These are phyloP conservation scores for Drosophila melanogaster DNA, from an alignment of 1,140 invertebrate genomes.

Conservation along the genomic window DNA sequence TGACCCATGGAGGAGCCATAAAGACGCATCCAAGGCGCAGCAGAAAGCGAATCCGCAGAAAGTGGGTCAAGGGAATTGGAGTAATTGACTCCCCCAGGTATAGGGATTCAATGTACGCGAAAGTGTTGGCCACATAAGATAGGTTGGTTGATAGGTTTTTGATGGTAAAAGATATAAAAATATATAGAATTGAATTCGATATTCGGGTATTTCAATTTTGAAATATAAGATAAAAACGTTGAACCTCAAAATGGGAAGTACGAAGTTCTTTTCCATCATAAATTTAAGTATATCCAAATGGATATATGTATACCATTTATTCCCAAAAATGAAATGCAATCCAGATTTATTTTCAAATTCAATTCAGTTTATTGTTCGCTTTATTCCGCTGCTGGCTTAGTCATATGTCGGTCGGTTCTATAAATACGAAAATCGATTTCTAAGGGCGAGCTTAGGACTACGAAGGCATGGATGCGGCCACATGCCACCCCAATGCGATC, in stretches of 20 bases:
- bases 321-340: neutral
- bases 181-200: too few species aligned
- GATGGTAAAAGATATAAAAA: too few species aligned
- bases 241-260: too few species aligned
- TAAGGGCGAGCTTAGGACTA: slow-evolving; percentile 21
- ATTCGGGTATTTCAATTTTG: too few species aligned
- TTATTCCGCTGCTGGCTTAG: slow-evolving; percentile 31
- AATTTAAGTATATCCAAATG: too few species aligned
- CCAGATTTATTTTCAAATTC: slow-evolving; percentile 18
- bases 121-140: too few species aligned
- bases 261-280: too few species aligned
- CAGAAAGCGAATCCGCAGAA: neutral
- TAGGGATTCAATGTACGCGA: too few species aligned
- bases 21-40: neutral
- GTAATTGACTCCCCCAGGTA: neutral
- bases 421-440: slow-evolving; percentile 53
- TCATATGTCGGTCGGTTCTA: slow-evolving; percentile 25
- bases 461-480: slow-evolving; percentile 2
- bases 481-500: too few species aligned
- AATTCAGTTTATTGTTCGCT: slow-evolving; percentile 42
- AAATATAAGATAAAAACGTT: too few species aligned
- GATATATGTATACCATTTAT: too few species aligned
- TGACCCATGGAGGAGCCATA: slow-evolving; percentile 1
- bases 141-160: too few species aligned
- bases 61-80: neutral